Evolutionary conservation across 2,888 invertebrate genomes (phyloP), one percentile per base, ranked within the genome.

Genomic region (Phorcus lineatus): DNA sequence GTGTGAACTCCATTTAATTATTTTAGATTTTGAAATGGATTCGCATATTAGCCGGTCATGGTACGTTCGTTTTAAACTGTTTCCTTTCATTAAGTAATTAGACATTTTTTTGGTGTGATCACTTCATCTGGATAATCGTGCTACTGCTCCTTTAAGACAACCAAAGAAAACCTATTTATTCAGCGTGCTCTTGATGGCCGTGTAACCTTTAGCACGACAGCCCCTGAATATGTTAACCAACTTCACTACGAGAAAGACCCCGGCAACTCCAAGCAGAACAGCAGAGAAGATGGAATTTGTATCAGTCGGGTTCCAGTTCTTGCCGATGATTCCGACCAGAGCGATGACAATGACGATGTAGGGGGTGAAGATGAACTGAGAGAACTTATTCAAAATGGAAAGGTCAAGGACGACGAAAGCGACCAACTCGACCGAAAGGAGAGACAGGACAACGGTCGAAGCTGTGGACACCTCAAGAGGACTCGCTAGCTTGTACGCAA

Each of bases 321-420:
- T 89, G 16, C 82, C 54, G 11, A 90, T 40, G 53, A 87, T 85
- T 17, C 91, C 92, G 54, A 86, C 80, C 17, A 92, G 81, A 4
- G 91, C 91, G 17, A 90, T 81, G n/a, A 91, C 82, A 9, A 92
- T 75, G 13, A 89, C 88, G 28, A 89, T 77, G 83, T 92, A 91
- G 0, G 92, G 92, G 4, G 90, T 89, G 82, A 91, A 87, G 3
- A 89, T 87, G 82, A 91, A 92, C 13, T 91, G 85, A 2, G 90
- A 86, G 77, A 88, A 90, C 53, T 86, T 83, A 78, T 91, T 90
- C 9, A 90, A 82, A 54, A 91, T 83, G 76, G 89, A 88, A 53
- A 89, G 86, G 78, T 92, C 92, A 31, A 90, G 78, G 16, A 81
- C 81, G 53, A 89, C 86, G 82, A 90, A 92, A 24, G 84, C 79